phyloP scores from a whole-genome alignment of 2,113 vertebrate species.

The Phocoena sinus region DNA sequence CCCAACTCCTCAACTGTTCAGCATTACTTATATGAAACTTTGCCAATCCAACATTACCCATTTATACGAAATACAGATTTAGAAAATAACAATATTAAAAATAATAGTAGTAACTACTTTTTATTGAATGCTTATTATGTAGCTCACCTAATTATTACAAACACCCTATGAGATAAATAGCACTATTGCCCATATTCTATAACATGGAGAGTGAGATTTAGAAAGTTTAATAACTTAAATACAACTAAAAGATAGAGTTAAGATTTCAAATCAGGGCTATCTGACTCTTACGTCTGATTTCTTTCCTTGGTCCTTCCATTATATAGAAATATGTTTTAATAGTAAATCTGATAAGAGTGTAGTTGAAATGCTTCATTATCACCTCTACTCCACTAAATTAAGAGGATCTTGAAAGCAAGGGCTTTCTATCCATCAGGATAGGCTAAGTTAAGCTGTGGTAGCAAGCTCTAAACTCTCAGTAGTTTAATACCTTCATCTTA shows the following conservation, averaged over 20 bases:
- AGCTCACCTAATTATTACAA: neutral
- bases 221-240: neutral
- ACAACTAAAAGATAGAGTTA: neutral
- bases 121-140: neutral
- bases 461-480: neutral
- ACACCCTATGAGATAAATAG: neutral
- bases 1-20: neutral
- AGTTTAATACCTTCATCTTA: neutral
- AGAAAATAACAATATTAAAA: neutral
- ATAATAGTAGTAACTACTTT: neutral
- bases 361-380: neutral
- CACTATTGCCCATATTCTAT: neutral
- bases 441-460: neutral
- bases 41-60: neutral
- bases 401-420: neutral
- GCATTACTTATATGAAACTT: neutral
- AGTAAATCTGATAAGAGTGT: neutral
- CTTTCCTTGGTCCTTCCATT: neutral
- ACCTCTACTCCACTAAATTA: neutral
- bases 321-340: neutral
- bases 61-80: neutral
- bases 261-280: neutral
- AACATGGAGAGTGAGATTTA: neutral
- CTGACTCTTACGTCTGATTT: neutral
- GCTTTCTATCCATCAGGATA: neutral